Evolutionary conservation across 2,113 vertebrate species (phyloP), one percentile per base, ranked within the genome.

Genomic region (Abramis brama): DNA sequence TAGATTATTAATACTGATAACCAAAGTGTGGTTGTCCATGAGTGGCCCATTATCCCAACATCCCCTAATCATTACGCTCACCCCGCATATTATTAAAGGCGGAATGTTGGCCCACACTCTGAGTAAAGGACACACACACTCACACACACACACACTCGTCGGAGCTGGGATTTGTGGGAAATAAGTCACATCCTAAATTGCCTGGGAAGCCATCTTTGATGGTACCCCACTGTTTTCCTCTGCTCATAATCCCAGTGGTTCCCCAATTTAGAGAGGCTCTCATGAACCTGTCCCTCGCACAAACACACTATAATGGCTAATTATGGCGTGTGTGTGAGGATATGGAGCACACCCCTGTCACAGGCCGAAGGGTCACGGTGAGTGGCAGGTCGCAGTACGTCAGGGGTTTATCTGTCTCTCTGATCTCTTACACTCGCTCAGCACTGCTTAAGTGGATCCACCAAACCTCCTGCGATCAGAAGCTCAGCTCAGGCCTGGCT

Each of bases 101-200:
- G 93, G 93, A 95, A 94, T 93, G 90, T 93, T 94, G 93, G 91
- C 93, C 91, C 92, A 94, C 93, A 93, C 88, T 91, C 92, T 88
- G 91, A 86, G 75, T 52, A 13, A 64, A 33, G 45, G 12, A 76
- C 62, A 82, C 62, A 39, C 39, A 39, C 39, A 39, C 6, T 7
- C 39, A 39, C 39, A 39, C 39, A 39, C 39, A 7, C 39, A 39
- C 39, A 7, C 39, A 1, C 88, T 91, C 43, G 90, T 90, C 89
- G 92, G 89, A 90, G 90, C 86, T 6, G 25, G 88, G 88, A 92
- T 91, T 92, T 93, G 91, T 88, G 90, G 92, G 91, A 93, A 94
- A 95, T 95, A 94, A 95, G 92, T 95, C 94, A 94, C 92, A 93
- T 93, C 90, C 92, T 93, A 95, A 95, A 95, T 95, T 94, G 94